These are phyloP conservation scores for Zophobas atratus DNA, from an alignment of 1,140 invertebrate species.

Conservation along the genomic window DNA sequence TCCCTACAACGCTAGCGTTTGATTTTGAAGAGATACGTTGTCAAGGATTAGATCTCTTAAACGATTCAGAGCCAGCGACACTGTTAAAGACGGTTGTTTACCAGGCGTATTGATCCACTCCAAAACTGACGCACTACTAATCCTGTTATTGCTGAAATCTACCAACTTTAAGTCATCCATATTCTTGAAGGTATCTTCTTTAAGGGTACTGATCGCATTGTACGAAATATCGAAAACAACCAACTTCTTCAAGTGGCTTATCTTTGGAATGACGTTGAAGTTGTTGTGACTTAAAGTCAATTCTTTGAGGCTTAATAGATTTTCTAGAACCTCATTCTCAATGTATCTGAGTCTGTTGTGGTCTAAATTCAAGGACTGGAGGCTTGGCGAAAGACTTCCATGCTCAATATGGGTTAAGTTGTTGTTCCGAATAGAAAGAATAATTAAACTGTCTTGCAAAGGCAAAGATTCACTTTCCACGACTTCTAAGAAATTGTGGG, in stretches of 20 bases:
- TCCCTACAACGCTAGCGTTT: neutral
- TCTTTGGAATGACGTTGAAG: neutral
- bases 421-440: neutral
- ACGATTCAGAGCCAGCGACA: neutral
- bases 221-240: conserved; percentile 9
- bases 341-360: neutral
- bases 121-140: neutral
- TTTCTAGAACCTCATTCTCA: neutral
- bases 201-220: neutral
- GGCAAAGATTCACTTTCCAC: neutral
- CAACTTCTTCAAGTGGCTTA: conserved; percentile 3
- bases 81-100: neutral
- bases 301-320: neutral
- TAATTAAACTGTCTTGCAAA: too few relatives aligned
- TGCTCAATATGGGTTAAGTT: conserved; percentile 11
- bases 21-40: neutral
- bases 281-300: conserved; percentile 9
- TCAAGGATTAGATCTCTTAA: neutral
- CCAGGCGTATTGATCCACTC: neutral
- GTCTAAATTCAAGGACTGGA: conserved; percentile 1
- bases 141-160: neutral
- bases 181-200: conserved; percentile 4
- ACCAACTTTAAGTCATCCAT: neutral
- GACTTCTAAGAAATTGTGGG: neutral
- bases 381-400: neutral